A percentile compares a stretch with the other conserved stretches of the same genome.
Evolutionary conservation across 1,140 invertebrate genomes (phyloP).

Genomic region (Bombus pascuorum): DNA sequence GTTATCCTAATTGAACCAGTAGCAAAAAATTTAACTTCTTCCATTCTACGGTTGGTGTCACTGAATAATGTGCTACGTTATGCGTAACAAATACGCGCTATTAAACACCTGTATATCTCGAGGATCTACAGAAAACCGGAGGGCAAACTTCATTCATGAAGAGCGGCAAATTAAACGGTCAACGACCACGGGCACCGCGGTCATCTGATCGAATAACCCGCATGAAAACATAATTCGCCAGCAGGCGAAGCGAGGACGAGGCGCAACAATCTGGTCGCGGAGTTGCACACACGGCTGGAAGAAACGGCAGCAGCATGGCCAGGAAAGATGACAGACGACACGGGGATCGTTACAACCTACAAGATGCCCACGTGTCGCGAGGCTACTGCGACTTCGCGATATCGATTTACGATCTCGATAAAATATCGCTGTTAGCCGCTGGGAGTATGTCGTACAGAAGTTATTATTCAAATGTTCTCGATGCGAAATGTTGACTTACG

Average conservation of each 20-base stretch:
- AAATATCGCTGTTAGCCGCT: conserved; percentile 37
- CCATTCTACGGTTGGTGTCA: background rate
- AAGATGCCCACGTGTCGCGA: conserved; percentile 52
- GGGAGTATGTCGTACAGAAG: conserved; percentile 37
- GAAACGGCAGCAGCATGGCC: conserved; percentile 19
- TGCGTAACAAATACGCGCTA: background rate
- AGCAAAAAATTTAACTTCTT: background rate
- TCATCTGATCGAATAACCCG: background rate
- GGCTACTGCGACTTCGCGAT: conserved; percentile 47
- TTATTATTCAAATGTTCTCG: conserved; percentile 49
- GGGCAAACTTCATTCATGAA: background rate
- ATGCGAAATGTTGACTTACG: conserved; percentile 33
- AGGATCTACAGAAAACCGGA: background rate
- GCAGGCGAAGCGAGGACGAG: background rate
- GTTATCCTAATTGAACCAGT: background rate
- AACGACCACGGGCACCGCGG: background rate
- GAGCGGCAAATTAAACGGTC: conserved; percentile 4
- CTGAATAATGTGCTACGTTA: background rate
- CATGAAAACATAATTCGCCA: background rate
- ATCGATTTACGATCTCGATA: conserved; percentile 58
- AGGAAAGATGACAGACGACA: conserved; percentile 62
- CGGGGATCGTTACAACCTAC: conserved; percentile 51
- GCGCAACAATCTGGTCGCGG: too few relatives aligned
- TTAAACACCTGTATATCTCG: background rate
- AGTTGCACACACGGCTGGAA: background rate